A percentile compares a stretch with the other conserved stretches of the same genome.
phyloP scores from a whole-genome alignment of 2,113 vertebrate species.

The Sardina pilchardus region DNA sequence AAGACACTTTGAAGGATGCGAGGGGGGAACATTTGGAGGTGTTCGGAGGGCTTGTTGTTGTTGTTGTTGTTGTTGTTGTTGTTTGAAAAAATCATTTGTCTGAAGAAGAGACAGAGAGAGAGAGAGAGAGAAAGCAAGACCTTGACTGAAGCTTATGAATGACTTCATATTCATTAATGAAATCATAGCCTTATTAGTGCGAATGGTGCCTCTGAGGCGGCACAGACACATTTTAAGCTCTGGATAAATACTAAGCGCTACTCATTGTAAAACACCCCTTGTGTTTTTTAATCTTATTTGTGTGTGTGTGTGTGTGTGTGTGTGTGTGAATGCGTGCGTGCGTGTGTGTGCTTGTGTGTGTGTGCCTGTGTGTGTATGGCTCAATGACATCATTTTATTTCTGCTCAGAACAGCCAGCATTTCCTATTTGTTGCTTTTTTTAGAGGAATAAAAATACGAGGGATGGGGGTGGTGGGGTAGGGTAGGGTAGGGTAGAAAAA shows the following conservation, averaged over 20 bases:
- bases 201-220: slow-evolving; percentile 7
- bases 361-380: neutral
- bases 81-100: neutral
- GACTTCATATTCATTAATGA: slow-evolving; percentile 33
- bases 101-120: too few species aligned
- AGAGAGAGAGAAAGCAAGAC: neutral
- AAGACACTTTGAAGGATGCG: slow-evolving; percentile 19
- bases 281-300: neutral
- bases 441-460: neutral
- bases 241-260: neutral
- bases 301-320: neutral
- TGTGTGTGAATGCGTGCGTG: neutral
- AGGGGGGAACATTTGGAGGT: slow-evolving; percentile 6
- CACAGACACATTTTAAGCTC: neutral
- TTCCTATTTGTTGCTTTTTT: slow-evolving; percentile 19
- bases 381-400: neutral
- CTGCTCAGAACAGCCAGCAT: neutral
- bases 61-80: neutral
- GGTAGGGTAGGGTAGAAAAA: slow-evolving; percentile 27
- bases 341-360: neutral
- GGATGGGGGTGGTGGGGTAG: slow-evolving; percentile 29
- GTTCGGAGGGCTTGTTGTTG: neutral
- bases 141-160: neutral
- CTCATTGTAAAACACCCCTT: neutral
- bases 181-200: slow-evolving; percentile 33